Evolutionary conservation across 2,113 vertebrate genomes (phyloP).

Genomic region (Eira barbara): DNA sequence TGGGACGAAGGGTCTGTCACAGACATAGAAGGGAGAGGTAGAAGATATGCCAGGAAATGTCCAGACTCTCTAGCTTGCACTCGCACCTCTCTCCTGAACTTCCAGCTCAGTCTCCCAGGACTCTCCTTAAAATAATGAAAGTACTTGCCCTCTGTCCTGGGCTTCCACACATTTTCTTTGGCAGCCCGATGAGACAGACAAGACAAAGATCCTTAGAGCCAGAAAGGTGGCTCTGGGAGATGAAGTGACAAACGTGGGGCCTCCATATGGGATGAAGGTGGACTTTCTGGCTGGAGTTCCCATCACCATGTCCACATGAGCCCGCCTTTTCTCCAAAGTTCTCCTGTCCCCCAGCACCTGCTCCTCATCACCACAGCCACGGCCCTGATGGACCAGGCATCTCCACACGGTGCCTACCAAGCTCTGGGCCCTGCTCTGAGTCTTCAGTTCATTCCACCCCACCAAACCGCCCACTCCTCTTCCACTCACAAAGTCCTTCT

Average conservation of each 20-base stretch:
- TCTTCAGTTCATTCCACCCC: neutral
- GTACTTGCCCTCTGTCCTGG: neutral
- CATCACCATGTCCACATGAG: neutral
- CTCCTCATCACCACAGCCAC: neutral
- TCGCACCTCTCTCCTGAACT: neutral
- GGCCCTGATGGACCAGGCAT: neutral
- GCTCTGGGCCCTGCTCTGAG: neutral
- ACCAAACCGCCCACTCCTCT: neutral
- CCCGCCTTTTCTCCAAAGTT: neutral
- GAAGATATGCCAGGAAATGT: neutral
- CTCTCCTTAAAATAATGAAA: neutral
- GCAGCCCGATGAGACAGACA: neutral
- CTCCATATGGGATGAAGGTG: neutral
- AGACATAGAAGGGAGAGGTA: neutral
- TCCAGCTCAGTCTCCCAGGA: neutral
- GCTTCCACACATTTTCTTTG: neutral
- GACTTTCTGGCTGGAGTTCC: neutral
- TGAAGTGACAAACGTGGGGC: neutral
- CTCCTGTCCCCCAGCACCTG: neutral
- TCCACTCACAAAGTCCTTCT: neutral
- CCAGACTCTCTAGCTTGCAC: neutral
- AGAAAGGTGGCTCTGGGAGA: neutral
- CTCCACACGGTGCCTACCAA: too few relatives aligned
- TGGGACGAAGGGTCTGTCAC: neutral
- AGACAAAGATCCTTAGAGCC: neutral